phyloP scores from a whole-genome alignment of 2,888 invertebrate species.

The Clepsis dumicolana region DNA sequence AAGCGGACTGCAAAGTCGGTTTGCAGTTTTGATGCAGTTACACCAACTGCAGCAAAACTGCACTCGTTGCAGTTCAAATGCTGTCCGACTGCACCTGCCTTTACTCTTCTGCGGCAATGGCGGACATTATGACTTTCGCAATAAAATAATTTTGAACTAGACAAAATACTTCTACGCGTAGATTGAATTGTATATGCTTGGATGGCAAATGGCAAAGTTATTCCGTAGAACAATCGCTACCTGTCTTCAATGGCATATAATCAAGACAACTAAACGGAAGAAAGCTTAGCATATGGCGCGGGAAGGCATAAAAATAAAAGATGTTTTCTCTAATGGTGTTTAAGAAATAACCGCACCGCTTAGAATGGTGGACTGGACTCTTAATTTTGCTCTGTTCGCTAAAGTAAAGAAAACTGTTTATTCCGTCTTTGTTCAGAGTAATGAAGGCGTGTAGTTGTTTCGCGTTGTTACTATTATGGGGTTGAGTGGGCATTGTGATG shows the following conservation, averaged over 20 bases:
- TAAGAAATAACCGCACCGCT: too few relatives aligned
- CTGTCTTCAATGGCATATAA: not conserved
- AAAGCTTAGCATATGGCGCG: not conserved
- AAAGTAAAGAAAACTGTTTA: slow-evolving; percentile 4
- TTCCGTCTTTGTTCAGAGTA: not conserved
- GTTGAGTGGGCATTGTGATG: not conserved
- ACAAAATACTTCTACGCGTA: not conserved
- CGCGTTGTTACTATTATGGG: not conserved
- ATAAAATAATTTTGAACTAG: not conserved
- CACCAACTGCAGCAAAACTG: too few relatives aligned
- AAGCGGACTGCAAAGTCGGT: too few relatives aligned
- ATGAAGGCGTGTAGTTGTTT: not conserved
- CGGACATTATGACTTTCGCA: not conserved
- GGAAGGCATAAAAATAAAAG: not conserved
- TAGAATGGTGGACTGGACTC: not conserved
- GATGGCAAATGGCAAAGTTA: not conserved
- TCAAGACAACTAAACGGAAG: not conserved
- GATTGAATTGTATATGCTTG: not conserved
- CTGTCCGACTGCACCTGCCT: too few relatives aligned
- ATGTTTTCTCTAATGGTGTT: not conserved
- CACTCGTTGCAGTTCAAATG: too few relatives aligned
- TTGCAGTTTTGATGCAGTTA: too few relatives aligned
- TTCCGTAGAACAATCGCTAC: not conserved
- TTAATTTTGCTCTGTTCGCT: not conserved
- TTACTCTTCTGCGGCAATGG: not conserved